Evolutionary conservation across 2,888 invertebrate genomes (phyloP), one percentile per base, ranked within the genome.

Genomic region (Serripes groenlandicus): DNA sequence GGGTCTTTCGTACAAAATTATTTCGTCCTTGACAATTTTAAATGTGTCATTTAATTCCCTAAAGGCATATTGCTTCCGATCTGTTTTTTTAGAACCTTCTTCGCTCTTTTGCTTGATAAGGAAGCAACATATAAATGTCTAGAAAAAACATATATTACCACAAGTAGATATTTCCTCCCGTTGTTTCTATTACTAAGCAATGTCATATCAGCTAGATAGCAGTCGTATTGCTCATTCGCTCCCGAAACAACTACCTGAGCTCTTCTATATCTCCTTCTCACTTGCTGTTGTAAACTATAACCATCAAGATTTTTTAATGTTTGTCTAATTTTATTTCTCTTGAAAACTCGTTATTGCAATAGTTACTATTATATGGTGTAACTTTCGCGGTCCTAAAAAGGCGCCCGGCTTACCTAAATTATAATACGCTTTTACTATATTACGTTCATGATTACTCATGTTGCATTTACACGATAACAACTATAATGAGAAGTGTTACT

Each of bases 191-290:
- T 68, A 9, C 60, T 32, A 26, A 74, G 60, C 49, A 68, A 78
- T 26, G 42, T 34, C 23, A 78, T 68, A 26, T 71, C 37, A 5
- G 74, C 76, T 32, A 78, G 52, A 70, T 85, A 78, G 15, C 34
- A 75, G 54, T 77, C 84, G 64, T 72, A 81, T 54, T 73, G 64
- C n/a, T 52, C 42, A 37, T 81, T 75, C 15, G 75, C 68, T 11
- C 73, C 75, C 15, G 58, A 56, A 1, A 68, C 68, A 28, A 85
- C 60, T 7, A 85, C 76, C 52, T 58, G 74, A 3, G 49, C 58
- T 11, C 84, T 60, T 34, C 64, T 76, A 66, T 74, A 74, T 34
- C 70, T 80, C 30, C 62, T 56, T 49, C 64, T 75, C 21, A 56
- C 26, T 26, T 52, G 26, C 60, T 60, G 68, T 26, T 75, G 66